phyloP scores from a whole-genome alignment of 1,140 invertebrate genomes.

The Drosophila seguyi region DNA sequence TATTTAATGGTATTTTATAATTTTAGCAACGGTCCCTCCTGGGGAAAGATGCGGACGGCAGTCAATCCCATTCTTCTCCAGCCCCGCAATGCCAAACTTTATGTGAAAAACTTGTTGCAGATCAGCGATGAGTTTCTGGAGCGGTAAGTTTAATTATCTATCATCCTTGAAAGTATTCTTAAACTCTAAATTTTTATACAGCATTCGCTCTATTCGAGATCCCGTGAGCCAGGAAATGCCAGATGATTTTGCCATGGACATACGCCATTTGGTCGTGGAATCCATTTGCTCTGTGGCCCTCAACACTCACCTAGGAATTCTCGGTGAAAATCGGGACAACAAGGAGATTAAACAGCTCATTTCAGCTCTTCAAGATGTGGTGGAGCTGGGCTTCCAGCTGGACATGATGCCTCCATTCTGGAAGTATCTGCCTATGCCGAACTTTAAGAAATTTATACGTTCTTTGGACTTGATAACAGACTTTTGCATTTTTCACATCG shows the following conservation, averaged over 20 bases:
- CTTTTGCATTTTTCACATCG: slow-evolving; percentile 57
- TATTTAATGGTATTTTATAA: background rate
- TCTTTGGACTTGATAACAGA: slow-evolving; percentile 77
- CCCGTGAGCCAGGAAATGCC: slow-evolving; percentile 87
- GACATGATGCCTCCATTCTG: slow-evolving; percentile 88
- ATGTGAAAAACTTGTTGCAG: too few relatives aligned
- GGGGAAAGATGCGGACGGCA: slow-evolving; percentile 69
- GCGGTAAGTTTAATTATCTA: slow-evolving; percentile 78
- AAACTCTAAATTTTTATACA: slow-evolving; percentile 44
- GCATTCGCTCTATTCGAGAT: slow-evolving; percentile 86
- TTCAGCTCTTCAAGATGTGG: slow-evolving; percentile 86
- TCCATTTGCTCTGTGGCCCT: slow-evolving; percentile 90
- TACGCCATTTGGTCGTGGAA: slow-evolving; percentile 90
- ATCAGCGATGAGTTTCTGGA: slow-evolving; percentile 83
- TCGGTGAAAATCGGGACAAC: slow-evolving; percentile 84
- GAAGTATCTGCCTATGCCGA: slow-evolving; percentile 87
- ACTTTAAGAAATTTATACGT: slow-evolving; percentile 87
- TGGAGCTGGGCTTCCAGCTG: slow-evolving; percentile 83
- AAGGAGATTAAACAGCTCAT: slow-evolving; percentile 87
- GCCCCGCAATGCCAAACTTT: slow-evolving; percentile 72
- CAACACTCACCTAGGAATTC: slow-evolving; percentile 89
- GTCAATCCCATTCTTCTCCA: slow-evolving; percentile 79
- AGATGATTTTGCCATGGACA: slow-evolving; percentile 87
- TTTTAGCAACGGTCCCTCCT: slow-evolving; percentile 64
- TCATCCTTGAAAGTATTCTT: background rate